Base-by-base conservation (phyloP, 2,797 vertebrate genomes). In the Micromesistius poutassou region DNA sequence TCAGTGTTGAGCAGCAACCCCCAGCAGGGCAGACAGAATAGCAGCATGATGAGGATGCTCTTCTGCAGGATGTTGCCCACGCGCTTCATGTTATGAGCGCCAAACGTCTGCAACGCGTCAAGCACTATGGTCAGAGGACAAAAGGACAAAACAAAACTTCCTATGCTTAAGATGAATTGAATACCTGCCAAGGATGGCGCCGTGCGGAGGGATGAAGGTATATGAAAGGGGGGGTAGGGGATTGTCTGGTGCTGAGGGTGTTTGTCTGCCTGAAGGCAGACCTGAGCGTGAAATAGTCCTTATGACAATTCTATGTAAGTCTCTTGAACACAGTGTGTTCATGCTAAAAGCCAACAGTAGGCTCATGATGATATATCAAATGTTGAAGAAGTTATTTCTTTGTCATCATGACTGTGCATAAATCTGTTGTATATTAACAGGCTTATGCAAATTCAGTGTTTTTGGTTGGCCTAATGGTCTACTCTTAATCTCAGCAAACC, bases 21-120 rank as follows among this genome's bases (percentile, higher is more conserved):
- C 96, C 96, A 98, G 87, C 96, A 97, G 0, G 96, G 96, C 82
- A 97, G 89, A 88, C 97, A 97, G 84, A 94, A 95, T 1, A 96
- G 91, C 72, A 98, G 89, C 71, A 98, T 89, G 79, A 97, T 95
- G 73, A 98, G 83, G 0, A 81, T 78, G 7, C 95, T 93, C 6
- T 90, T 90, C 81, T 98, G 97, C 4, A 98, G 90, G 77, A 98
- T 96, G 30, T 95, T 93, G 1, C 97, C 97, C 55, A 98, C 94
- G 0, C 94, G 91, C 86, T 95, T 96, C 92, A 97, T 76, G 87
- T 98, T 98, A 85, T 90, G 95, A 84, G 96, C 78, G 1, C 97
- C 97, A 0, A 88, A 97, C 0, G 96, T 96, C 97, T 98, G 87
- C 2, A 75, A 71, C 22, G 55, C 8, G 22, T 19, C 46, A 55